A percentile compares a stretch with the other conserved stretches of the same genome.
These are phyloP conservation scores for Phaenicophaeus curvirostris DNA, from an alignment of 2,797 vertebrate species.

Conservation along the genomic window DNA sequence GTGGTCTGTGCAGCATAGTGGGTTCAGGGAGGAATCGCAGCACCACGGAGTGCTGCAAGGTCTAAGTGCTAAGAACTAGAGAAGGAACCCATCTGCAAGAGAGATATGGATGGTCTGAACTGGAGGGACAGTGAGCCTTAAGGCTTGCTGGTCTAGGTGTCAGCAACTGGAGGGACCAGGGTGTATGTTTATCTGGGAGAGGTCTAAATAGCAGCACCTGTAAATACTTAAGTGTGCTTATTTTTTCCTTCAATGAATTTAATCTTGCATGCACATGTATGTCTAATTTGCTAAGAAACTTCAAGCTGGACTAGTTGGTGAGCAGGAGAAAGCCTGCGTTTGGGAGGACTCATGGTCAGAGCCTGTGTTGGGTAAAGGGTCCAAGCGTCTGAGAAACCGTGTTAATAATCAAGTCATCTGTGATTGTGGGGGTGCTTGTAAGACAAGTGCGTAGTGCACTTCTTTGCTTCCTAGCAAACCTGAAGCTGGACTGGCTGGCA, in stretches of 20 bases:
- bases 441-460: accelerated
- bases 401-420: background rate
- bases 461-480: background rate
- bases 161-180: background rate
- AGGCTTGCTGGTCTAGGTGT: background rate
- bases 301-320: background rate
- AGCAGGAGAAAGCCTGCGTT: background rate
- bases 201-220: background rate
- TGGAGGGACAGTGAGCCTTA: background rate
- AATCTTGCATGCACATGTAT: background rate
- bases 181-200: background rate
- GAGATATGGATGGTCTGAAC: accelerated
- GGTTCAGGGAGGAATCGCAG: too few relatives aligned
- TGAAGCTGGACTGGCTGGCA: background rate
- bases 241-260: background rate
- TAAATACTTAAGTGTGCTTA: background rate
- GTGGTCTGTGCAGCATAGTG: too few relatives aligned
- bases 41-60: background rate
- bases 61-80: background rate
- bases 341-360: background rate
- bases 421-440: background rate
- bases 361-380: background rate
- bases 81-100: background rate
- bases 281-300: background rate
- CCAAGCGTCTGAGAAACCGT: background rate